A percentile compares a stretch with the other conserved stretches of the same genome.
These are phyloP conservation scores for Agrotis segetum DNA, from an alignment of 2,888 invertebrate genomes.

Conservation along the genomic window DNA sequence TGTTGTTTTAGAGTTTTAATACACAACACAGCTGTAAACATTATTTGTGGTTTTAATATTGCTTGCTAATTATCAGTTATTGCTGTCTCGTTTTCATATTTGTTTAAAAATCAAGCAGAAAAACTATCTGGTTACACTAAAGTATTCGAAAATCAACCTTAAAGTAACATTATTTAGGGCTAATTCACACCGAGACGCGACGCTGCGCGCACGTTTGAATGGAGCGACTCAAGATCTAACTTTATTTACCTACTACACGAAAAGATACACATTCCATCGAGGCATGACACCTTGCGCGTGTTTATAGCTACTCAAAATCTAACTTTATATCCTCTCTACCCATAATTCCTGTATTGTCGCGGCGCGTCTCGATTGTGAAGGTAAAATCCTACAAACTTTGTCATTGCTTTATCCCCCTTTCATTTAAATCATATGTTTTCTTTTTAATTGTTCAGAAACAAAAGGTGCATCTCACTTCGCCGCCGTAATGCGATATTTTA, in stretches of 20 bases:
- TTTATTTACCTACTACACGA: too few relatives aligned
- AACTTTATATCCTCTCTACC: too few relatives aligned
- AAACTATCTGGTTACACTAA: not conserved
- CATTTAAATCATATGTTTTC: constrained; percentile 6
- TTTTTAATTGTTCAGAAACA: constrained; percentile 11
- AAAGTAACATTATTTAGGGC: not conserved
- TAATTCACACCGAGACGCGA: too few relatives aligned
- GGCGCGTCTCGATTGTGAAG: too few relatives aligned
- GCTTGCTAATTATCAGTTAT: not conserved
- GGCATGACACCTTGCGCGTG: too few relatives aligned
- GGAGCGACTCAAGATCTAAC: too few relatives aligned
- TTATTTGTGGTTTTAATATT: constrained; percentile 1
- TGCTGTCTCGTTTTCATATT: not conserved
- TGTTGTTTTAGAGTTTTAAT: not conserved
- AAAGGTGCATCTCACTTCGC: constrained; percentile 31
- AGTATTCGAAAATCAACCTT: constrained; percentile 4
- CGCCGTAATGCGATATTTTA: constrained; percentile 45
- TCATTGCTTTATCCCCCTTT: constrained; percentile 13
- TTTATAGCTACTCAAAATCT: too few relatives aligned
- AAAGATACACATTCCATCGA: too few relatives aligned
- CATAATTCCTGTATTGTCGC: too few relatives aligned
- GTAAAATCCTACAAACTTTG: not conserved
- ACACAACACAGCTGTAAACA: not conserved
- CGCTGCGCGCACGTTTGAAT: too few relatives aligned
- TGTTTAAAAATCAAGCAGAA: too few relatives aligned